Evolutionary conservation across 2,797 vertebrate species (phyloP).

Genomic region (Hydrophis major): DNA sequence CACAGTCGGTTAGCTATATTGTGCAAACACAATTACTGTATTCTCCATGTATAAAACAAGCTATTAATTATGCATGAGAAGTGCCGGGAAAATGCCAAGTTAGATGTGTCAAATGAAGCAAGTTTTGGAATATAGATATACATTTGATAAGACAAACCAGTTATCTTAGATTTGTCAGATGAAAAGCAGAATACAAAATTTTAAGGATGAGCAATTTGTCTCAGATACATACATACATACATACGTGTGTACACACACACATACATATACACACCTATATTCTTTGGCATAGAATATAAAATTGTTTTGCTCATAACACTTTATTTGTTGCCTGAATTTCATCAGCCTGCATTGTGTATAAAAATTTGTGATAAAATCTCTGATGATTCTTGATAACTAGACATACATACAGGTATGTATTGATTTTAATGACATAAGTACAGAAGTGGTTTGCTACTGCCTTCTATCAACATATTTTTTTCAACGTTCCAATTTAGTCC

Average conservation of each 20-base stretch:
- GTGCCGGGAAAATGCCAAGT: background rate
- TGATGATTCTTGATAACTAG: background rate
- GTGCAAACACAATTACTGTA: background rate
- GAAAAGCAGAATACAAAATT: background rate
- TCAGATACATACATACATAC: no score
- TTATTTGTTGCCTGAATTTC: background rate
- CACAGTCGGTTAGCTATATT: background rate
- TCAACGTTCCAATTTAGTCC: background rate
- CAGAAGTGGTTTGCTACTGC: background rate
- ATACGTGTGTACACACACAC: background rate
- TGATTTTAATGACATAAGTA: background rate
- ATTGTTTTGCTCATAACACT: background rate
- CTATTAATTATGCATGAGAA: background rate
- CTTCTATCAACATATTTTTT: background rate
- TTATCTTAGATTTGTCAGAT: background rate
- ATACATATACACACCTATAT: no score
- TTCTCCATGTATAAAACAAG: background rate
- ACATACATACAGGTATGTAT: background rate
- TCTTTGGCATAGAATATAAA: background rate
- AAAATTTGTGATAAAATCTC: conserved; percentile 26
- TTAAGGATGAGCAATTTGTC: background rate
- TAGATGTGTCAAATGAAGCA: background rate
- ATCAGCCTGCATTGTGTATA: background rate
- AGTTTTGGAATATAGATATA: background rate
- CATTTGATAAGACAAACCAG: background rate